Base-by-base conservation (phyloP, 2,113 vertebrate genomes). In the Rattus rattus region DNA sequence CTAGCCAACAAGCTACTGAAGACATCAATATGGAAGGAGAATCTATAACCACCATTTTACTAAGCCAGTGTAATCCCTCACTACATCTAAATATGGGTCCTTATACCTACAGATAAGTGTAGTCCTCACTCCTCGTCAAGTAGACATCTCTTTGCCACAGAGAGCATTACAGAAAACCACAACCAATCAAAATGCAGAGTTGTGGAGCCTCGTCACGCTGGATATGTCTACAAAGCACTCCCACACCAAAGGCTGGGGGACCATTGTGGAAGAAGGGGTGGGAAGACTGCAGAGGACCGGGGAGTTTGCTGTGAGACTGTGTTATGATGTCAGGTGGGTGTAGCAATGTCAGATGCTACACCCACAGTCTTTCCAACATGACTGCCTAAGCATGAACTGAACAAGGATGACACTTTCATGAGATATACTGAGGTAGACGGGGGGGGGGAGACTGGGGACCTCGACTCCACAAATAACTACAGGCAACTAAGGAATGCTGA, bases 381-480 rank as follows among this genome's bases (percentile, higher is more conserved):
- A 26, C 56, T 9, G 3, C 20, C 56, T 30, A 84, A 84, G 16
- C 81, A 84, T 43, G 59, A 61, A 26, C 24, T 63, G 56, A 43
- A 39, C 80, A 84, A 26, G n/a, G 2, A 61, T 84, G n/a, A 39
- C 22, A 28, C n/a, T 13, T n/a, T n/a, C n/a, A n/a, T n/a, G n/a
- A 84, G 24, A 30, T n/a, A 17, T 24, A 7, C n/a, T 61, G 16
- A 84, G 0, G 1, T 10, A 30, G 14, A 19, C 10, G 7, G 12
- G 36, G n/a, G 7, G 12, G 36, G n/a, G 61, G 14, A 84, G 81
- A 26, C 1, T 39, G 43, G n/a, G 14, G n/a, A 1, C 59, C 26
- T 63, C 59, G 19, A 63, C n/a, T 28, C 81, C 24, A 63, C 81
- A 30, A 63, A 84, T 39, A 84, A 84, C 59, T 61, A 61, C 56